Evolutionary conservation across 92 coral and sea anemone genomes (phyloP).

Genomic region (Parazoanthus swiftii): DNA sequence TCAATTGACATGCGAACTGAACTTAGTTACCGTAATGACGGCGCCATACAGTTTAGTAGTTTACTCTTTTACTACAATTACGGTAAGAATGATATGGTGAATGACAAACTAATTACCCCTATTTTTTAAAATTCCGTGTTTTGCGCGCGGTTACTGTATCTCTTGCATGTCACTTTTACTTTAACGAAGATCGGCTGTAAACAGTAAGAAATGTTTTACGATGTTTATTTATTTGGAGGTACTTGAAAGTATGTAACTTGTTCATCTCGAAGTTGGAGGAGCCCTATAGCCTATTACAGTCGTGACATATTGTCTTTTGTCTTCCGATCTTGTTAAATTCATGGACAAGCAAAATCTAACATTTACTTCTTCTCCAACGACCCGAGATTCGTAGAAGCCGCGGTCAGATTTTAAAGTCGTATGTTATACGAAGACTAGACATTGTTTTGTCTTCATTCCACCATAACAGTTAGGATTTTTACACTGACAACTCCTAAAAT

Average conservation of each 20-base stretch:
- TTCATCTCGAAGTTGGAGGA: background rate
- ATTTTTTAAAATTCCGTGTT: background rate
- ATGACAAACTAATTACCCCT: background rate
- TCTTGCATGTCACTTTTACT: background rate
- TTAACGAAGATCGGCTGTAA: background rate
- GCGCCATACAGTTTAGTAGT: background rate
- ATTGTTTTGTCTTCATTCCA: background rate
- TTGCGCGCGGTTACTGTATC: background rate
- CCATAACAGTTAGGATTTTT: no score
- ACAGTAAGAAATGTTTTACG: background rate
- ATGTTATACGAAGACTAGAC: no score
- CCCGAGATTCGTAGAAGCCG: background rate
- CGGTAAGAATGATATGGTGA: no score
- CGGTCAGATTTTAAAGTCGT: background rate
- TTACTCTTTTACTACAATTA: background rate
- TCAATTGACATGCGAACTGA: background rate
- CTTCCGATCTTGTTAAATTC: background rate
- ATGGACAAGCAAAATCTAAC: background rate
- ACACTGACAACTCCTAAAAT: no score
- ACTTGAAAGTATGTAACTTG: no score
- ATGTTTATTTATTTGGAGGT: background rate
- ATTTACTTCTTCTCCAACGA: background rate
- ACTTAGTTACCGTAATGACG: background rate
- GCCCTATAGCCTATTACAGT: background rate
- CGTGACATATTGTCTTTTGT: background rate